Evolutionary conservation across 2,888 invertebrate genomes (phyloP).

Genomic region (Allolobophora icterica): DNA sequence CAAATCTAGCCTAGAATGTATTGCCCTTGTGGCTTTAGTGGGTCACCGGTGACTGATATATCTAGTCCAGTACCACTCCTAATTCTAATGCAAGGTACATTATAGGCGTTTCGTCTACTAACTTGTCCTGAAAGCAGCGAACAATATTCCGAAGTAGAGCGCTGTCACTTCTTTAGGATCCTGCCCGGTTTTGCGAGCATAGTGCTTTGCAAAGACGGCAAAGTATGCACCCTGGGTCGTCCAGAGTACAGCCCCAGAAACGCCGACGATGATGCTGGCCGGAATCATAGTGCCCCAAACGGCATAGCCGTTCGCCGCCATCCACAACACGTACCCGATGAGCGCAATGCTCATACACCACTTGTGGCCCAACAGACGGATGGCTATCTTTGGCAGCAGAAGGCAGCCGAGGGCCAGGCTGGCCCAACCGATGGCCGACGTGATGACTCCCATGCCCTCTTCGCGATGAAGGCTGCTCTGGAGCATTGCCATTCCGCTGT

Average conservation of each 20-base stretch:
- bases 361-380: constrained; percentile 68
- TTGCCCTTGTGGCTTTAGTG: no score
- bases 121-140: constrained; percentile 94
- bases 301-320: constrained; percentile 81
- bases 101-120: constrained; percentile 66
- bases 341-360: constrained; percentile 92
- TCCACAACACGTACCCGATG: constrained; percentile 91
- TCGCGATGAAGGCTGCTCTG: constrained; percentile 34
- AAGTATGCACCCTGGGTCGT: constrained; percentile 96
- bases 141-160: constrained; percentile 97
- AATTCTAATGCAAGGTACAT: neutral
- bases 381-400: constrained; percentile 4
- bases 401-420: constrained; percentile 18
- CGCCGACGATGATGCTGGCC: constrained; percentile 86
- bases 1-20: no score
- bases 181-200: constrained; percentile 78
- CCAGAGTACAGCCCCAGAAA: constrained; percentile 97
- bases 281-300: constrained; percentile 74
- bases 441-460: constrained; percentile 32
- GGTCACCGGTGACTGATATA: no score
- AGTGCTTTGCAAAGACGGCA: constrained; percentile 72
- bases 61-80: neutral
- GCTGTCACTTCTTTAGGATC: constrained; percentile 86
- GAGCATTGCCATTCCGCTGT: constrained; percentile 25
- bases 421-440: constrained; percentile 14